Evolutionary conservation across 2,888 invertebrate species (phyloP).

Genomic region (Pristionchus fissidentatus): DNA sequence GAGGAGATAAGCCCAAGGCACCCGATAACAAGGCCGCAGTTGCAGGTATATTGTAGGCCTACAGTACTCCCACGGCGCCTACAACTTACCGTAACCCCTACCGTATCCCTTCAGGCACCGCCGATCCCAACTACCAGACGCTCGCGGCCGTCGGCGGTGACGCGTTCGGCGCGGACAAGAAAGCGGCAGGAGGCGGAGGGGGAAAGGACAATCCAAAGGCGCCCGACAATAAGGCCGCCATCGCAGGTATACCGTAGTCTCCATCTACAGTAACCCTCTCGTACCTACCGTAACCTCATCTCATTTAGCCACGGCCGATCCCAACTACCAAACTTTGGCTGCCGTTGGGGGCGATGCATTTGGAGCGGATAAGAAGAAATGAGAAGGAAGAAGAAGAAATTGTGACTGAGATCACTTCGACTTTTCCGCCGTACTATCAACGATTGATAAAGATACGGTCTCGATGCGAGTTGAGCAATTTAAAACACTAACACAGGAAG

Average conservation of each 20-base stretch:
- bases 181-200: slow-evolving; percentile 23
- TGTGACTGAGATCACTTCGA: background rate
- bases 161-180: slow-evolving; percentile 35
- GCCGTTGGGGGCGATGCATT: slow-evolving; percentile 21
- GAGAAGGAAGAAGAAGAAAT: no score
- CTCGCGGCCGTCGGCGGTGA: slow-evolving; percentile 33
- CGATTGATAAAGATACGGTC: slow-evolving; percentile 34
- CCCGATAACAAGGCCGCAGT: background rate
- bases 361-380: slow-evolving; percentile 24
- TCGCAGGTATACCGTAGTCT: background rate
- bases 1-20: background rate
- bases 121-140: slow-evolving; percentile 36
- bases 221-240: slow-evolving; percentile 1
- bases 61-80: no score
- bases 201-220: slow-evolving; percentile 1
- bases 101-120: slow-evolving; percentile 4
- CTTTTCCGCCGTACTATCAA: background rate
- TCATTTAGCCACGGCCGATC: slow-evolving; percentile 1
- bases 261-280: background rate
- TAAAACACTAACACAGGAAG: no score
- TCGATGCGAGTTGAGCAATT: no score
- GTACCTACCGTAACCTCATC: background rate
- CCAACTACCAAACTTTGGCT: slow-evolving; percentile 33
- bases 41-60: no score
- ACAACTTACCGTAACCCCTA: slow-evolving; percentile 9